Evolutionary conservation across 2,888 invertebrate species (phyloP), one percentile per base, ranked within the genome.

Genomic region (Campoletis raptor): DNA sequence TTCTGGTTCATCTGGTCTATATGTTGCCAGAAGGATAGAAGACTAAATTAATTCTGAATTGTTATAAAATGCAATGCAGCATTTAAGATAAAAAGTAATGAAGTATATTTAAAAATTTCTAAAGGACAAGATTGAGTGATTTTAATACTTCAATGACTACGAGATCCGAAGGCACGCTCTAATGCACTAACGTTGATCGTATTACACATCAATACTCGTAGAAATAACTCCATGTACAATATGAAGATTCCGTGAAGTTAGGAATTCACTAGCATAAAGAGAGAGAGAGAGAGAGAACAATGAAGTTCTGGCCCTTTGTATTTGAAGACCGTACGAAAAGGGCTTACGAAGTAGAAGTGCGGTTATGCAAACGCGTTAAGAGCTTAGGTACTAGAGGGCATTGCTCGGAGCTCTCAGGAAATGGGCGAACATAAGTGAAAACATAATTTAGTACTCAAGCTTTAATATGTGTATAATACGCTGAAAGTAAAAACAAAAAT

Each of bases 351-450:
- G 45, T 24, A 45, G 45, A 18, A 80, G 87, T 83, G 61, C 61
- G 76, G 40, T 54, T 69, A 57, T 76, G 69, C 82, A 76, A 76
- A 76, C 76, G 69, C 76, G 57, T 79, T 40, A 81, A 86, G 73
- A 79, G 70, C 45, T 45, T 45, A 70, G 24, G 45, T 45, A 30
- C 42, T 70, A 7, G 15, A 70, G 45, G 15, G 42, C 24, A 21
- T 24, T 30, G 48, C 45, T 30, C 8, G 45, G 18, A 40, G 45
- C 15, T 70, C 15, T 15, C 7, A 30, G 45, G 45, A 24, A 42
- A 48, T 48, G 15, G 21, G 45, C 15, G 18, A 48, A 45, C 45
- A 70, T 70, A 15, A 48, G 48, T 30, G 45, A 70, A 30, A 18
- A 24, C 7, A 10, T 24, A 24, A 48, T 48, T 45, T 15, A 24